phyloP scores from a whole-genome alignment of 2,797 vertebrate genomes.

The Pogoniulus pusillus region DNA sequence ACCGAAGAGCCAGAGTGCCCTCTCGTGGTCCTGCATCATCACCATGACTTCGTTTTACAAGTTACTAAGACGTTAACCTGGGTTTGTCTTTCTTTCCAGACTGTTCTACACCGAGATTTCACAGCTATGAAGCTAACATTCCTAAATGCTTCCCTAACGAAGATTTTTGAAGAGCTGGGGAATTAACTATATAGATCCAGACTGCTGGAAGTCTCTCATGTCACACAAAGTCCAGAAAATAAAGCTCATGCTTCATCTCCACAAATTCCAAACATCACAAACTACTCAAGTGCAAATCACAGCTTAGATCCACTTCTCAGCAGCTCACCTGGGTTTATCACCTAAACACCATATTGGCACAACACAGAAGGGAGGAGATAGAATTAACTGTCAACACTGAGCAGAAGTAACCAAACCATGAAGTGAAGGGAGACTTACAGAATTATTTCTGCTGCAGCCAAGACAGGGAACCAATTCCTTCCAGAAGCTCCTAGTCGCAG shows the following conservation, averaged over 20 bases:
- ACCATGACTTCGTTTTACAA: not conserved
- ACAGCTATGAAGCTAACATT: not conserved
- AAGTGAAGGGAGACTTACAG: not conserved
- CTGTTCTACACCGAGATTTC: not conserved
- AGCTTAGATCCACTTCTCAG: not conserved
- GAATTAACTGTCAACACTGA: not conserved
- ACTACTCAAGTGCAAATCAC: not conserved
- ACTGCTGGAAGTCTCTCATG: not conserved
- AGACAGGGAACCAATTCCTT: not conserved
- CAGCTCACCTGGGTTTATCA: not conserved
- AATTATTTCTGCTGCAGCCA: not conserved
- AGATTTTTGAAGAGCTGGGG: not conserved
- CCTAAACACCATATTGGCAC: not conserved
- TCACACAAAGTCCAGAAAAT: not conserved
- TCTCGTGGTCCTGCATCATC: conserved; percentile 40
- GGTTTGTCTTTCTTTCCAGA: not conserved
- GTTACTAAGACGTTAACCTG: not conserved
- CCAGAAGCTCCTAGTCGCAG: not conserved
- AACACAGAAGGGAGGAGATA: not conserved
- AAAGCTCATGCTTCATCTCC: not conserved
- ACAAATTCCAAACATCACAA: not conserved
- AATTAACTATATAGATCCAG: not conserved
- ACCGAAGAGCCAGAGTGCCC: conserved; percentile 71
- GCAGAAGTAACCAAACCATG: not conserved
- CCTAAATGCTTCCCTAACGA: not conserved